Evolutionary conservation across 92 coral and sea anemone species (phyloP).

Genomic region (Plumapathes pennacea): DNA sequence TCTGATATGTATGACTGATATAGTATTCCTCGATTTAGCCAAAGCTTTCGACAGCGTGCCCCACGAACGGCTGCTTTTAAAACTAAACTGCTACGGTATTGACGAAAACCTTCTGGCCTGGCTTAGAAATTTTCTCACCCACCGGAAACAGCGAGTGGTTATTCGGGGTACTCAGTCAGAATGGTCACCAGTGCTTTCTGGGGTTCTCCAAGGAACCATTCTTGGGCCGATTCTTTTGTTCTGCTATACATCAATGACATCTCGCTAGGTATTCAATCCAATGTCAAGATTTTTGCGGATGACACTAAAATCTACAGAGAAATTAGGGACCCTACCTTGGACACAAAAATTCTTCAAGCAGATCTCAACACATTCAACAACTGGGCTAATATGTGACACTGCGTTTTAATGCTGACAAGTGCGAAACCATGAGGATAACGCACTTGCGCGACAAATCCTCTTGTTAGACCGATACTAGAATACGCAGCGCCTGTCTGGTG

Average conservation of each 20-base stretch:
- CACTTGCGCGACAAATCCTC: too few species aligned
- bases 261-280: background rate
- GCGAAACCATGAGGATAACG: too few species aligned
- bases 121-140: constrained; percentile 13
- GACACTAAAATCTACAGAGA: background rate
- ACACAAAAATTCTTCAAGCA: background rate
- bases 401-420: too few species aligned
- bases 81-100: constrained; percentile 19
- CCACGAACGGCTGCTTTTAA: constrained; percentile 13
- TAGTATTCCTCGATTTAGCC: constrained; percentile 7
- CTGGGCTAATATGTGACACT: background rate
- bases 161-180: constrained; percentile 8
- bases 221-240: constrained; percentile 26
- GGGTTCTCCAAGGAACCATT: constrained; percentile 34
- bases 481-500: too few species aligned
- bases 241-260: constrained; percentile 10
- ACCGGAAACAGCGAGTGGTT: constrained; percentile 9
- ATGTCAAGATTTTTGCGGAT: constrained; percentile 1
- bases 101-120: constrained; percentile 13
- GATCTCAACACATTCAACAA: constrained; percentile 2
- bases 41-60: constrained; percentile 17
- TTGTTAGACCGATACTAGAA: too few species aligned
- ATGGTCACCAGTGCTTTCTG: constrained; percentile 12
- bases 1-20: too few species aligned
- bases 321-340: background rate